Evolutionary conservation across 2,888 invertebrate genomes (phyloP).

Genomic region (Labia minor): DNA sequence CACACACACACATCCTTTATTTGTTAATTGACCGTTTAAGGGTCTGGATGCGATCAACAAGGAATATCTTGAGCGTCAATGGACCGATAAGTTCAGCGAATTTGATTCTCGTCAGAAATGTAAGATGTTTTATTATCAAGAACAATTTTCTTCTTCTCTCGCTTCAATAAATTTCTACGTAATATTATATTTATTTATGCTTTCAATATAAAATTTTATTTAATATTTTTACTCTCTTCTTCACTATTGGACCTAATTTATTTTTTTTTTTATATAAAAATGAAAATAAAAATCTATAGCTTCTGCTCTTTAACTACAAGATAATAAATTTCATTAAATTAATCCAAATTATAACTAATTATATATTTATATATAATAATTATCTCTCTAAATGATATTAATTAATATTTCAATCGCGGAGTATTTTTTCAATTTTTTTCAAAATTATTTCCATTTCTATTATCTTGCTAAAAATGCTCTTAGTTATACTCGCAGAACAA

Average conservation of each 20-base stretch:
- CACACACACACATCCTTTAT: conserved; percentile 33
- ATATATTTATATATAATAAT: too few species aligned
- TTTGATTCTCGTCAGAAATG: conserved; percentile 82
- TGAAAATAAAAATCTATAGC: too few species aligned
- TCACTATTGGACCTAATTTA: background rate
- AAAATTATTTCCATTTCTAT: too few species aligned
- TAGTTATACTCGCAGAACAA: too few species aligned
- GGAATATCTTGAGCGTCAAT: conserved; percentile 74
- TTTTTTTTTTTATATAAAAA: background rate
- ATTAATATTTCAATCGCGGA: too few species aligned
- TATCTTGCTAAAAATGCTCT: too few species aligned
- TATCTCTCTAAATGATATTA: too few species aligned
- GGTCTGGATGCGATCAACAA: conserved; percentile 75
- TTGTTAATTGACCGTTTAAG: conserved; percentile 44
- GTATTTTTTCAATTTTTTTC: too few species aligned
- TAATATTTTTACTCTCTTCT: too few species aligned
- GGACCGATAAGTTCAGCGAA: conserved; percentile 78
- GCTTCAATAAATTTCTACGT: background rate
- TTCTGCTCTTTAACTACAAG: too few species aligned
- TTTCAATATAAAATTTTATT: background rate
- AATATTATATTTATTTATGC: background rate
- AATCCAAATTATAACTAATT: too few species aligned
- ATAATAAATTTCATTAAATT: too few species aligned
- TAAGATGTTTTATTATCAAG: conserved; percentile 43
- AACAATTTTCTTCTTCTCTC: background rate